Percentiles rank a stretch among this genome's conserved stretches.
Conservation (phyloP, 2,113 vertebrate species). For the Clarias batrachus region DNA sequence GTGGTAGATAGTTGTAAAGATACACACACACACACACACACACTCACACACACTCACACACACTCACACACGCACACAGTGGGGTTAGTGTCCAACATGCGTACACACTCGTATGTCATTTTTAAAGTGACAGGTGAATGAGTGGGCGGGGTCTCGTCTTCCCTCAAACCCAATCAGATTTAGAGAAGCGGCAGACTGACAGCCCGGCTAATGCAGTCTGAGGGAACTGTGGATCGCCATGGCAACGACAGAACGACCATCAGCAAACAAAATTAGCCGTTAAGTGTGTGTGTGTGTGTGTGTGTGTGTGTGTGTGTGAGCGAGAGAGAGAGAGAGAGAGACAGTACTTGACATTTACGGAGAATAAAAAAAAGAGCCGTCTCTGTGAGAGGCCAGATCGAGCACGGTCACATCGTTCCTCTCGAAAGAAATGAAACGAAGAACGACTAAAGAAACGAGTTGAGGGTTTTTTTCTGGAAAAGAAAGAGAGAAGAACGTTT, state of each 20-base stretch:
- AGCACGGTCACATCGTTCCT: background rate
- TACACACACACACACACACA: background rate
- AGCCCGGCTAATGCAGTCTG: background rate
- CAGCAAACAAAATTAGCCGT: constrained; percentile 31
- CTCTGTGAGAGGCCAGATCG: background rate
- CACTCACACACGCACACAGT: background rate
- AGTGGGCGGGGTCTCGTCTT: constrained; percentile 3
- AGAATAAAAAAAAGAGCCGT: constrained; percentile 18
- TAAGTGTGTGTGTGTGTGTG: background rate
- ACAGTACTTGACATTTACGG: constrained; percentile 38
- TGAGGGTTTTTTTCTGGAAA: background rate
- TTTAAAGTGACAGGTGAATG: background rate
- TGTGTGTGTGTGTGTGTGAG: background rate
- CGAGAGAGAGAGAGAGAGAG: constrained; percentile 2
- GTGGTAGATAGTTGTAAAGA: background rate
- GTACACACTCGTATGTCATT: background rate
- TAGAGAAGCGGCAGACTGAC: constrained; percentile 4
- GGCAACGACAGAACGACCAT: constrained; percentile 17
- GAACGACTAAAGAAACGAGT: constrained; percentile 17
- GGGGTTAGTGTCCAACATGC: constrained; percentile 21
- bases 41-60: background rate
- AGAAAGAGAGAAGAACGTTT: constrained; percentile 20
- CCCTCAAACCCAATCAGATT: constrained; percentile 17
- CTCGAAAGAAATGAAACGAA: background rate
- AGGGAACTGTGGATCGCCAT: constrained; percentile 25